These are phyloP conservation scores for Ormyrus rosae DNA, from an alignment of 2,888 invertebrate species.

Conservation along the genomic window DNA sequence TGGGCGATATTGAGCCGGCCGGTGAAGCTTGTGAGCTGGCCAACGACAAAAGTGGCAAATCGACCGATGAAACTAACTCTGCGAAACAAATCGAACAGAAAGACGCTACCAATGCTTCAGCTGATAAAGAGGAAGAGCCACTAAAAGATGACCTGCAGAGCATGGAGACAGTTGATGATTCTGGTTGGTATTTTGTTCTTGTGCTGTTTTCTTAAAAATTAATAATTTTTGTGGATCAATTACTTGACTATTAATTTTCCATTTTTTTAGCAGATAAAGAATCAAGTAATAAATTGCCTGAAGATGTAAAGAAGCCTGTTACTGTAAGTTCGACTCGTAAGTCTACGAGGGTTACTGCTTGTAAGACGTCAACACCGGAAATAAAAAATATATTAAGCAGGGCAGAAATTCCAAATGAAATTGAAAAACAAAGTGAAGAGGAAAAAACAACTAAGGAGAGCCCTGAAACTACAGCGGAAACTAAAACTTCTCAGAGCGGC, in stretches of 20 bases:
- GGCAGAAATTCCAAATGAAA: slow-evolving; percentile 34
- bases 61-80: neutral
- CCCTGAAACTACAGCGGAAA: too few relatives aligned
- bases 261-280: slow-evolving; percentile 19
- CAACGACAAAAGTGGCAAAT: slow-evolving; percentile 54
- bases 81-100: slow-evolving; percentile 53
- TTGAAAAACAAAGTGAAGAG: slow-evolving; percentile 42
- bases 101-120: slow-evolving; percentile 21
- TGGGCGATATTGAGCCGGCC: slow-evolving; percentile 71
- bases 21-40: slow-evolving; percentile 64
- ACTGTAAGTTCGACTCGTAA: slow-evolving; percentile 39
- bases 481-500: neutral
- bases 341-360: slow-evolving; percentile 38
- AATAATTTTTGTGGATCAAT: too few relatives aligned
- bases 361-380: slow-evolving; percentile 11
- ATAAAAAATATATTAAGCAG: slow-evolving; percentile 41
- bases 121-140: slow-evolving; percentile 50
- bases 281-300: slow-evolving; percentile 9
- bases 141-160: slow-evolving; percentile 25
- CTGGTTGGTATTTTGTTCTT: slow-evolving; percentile 10
- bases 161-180: slow-evolving; percentile 33
- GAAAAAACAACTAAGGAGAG: slow-evolving; percentile 19
- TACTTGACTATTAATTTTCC: too few relatives aligned
- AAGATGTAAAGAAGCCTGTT: slow-evolving; percentile 41
- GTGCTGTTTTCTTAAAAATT: too few relatives aligned